phyloP scores from a whole-genome alignment of 2,888 invertebrate species.

The Nomada hirtipes region DNA sequence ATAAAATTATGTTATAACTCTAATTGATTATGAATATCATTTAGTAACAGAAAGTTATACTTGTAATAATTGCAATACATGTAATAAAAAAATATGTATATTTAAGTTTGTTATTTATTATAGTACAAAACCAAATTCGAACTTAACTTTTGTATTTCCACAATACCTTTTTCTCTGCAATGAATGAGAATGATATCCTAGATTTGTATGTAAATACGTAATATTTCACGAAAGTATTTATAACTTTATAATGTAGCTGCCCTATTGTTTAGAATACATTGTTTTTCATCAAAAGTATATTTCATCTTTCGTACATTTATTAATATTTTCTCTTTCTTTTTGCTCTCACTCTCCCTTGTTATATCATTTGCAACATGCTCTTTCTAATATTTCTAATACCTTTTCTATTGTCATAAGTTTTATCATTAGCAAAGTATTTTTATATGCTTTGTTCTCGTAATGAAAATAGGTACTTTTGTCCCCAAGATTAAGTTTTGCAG shows the following conservation, averaged over 20 bases:
- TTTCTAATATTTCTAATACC: not conserved
- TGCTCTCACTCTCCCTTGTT: not conserved
- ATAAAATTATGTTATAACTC: not conserved
- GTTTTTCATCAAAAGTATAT: not conserved
- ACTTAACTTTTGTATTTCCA: not conserved
- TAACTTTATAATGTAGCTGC: not conserved
- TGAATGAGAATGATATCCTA: not conserved
- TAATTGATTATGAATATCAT: not conserved
- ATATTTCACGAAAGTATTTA: slow-evolving; percentile 12
- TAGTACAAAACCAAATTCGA: not conserved
- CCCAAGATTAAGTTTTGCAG: too few species aligned
- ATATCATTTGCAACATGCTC: too few species aligned
- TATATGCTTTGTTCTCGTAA: not conserved
- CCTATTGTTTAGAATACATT: slow-evolving; percentile 15
- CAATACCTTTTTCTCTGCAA: not conserved
- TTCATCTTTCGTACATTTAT: slow-evolving; percentile 1
- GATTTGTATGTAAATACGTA: not conserved
- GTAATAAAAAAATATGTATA: slow-evolving; percentile 8
- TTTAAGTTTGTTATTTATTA: not conserved
- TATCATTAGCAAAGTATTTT: not conserved
- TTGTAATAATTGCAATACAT: slow-evolving; percentile 12
- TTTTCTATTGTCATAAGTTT: not conserved
- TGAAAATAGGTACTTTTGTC: not conserved
- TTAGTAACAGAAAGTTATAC: not conserved
- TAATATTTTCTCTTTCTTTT: not conserved